Evolutionary conservation across 2,888 invertebrate species (phyloP).

Genomic region (Diogma glabrata): DNA sequence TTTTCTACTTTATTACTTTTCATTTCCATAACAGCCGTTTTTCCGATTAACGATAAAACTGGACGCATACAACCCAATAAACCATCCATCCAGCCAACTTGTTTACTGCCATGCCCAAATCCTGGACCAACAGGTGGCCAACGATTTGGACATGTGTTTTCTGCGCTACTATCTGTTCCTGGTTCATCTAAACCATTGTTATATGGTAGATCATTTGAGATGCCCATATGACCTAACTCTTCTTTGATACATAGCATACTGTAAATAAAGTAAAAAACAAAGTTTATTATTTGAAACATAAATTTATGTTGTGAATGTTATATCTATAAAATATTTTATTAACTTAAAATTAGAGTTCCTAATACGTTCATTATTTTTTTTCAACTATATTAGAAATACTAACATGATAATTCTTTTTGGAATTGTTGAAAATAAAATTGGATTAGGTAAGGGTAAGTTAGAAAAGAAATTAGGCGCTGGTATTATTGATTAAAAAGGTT

Average conservation of each 20-base stretch:
- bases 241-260: constrained; percentile 56
- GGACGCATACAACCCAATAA: constrained; percentile 81
- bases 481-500: too few species aligned
- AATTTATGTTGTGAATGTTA: too few species aligned
- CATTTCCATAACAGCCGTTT: constrained; percentile 57
- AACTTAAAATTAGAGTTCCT: too few species aligned
- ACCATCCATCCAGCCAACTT: constrained; percentile 65
- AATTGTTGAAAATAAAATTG: too few species aligned
- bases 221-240: constrained; percentile 44
- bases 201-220: constrained; percentile 29
- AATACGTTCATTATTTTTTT: too few species aligned
- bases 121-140: constrained; percentile 38
- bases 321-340: too few species aligned
- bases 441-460: too few species aligned
- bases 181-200: constrained; percentile 27
- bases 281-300: too few species aligned
- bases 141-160: constrained; percentile 37
- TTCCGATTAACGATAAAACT: constrained; percentile 76
- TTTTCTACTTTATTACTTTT: constrained; percentile 53
- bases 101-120: constrained; percentile 38
- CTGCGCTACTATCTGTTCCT: constrained; percentile 35
- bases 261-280: constrained; percentile 18
- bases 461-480: too few species aligned
- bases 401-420: too few species aligned
- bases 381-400: too few species aligned